These are phyloP conservation scores for Neosilurus mollespiculum DNA, from an alignment of 2,797 vertebrate species.

Conservation along the genomic window DNA sequence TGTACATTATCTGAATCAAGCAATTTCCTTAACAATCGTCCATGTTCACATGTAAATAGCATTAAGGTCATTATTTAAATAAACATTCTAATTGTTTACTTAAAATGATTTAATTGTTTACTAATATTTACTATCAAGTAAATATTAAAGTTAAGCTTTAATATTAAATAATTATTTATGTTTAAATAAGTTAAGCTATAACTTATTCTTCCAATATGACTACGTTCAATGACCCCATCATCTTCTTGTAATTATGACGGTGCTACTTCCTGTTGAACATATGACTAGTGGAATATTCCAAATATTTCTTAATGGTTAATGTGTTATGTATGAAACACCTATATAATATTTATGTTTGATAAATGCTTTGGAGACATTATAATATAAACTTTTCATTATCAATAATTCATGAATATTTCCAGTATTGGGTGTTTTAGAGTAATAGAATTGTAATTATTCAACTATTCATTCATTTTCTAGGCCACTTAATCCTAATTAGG, in stretches of 20 bases:
- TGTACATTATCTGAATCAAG: not conserved
- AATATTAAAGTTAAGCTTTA: too few species aligned
- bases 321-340: not conserved
- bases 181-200: too few species aligned
- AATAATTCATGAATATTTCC: not conserved
- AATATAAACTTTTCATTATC: not conserved
- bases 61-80: too few species aligned
- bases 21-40: not conserved
- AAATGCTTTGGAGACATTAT: not conserved
- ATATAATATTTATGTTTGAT: not conserved
- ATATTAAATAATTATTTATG: too few species aligned
- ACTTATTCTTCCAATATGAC: too few species aligned
- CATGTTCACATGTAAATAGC: too few species aligned
- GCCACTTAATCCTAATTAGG: too few species aligned
- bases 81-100: not conserved
- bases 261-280: not conserved
- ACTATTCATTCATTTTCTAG: too few species aligned
- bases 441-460: not conserved
- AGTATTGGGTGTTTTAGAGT: not conserved
- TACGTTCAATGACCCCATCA: too few species aligned
- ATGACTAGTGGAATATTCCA: not conserved
- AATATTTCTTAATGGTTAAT: not conserved
- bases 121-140: too few species aligned
- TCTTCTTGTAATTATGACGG: not conserved
- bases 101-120: not conserved